A percentile compares a stretch with the other conserved stretches of the same genome.
Evolutionary conservation across 2,797 vertebrate genomes (phyloP).

Genomic region (Furcifer pardalis): DNA sequence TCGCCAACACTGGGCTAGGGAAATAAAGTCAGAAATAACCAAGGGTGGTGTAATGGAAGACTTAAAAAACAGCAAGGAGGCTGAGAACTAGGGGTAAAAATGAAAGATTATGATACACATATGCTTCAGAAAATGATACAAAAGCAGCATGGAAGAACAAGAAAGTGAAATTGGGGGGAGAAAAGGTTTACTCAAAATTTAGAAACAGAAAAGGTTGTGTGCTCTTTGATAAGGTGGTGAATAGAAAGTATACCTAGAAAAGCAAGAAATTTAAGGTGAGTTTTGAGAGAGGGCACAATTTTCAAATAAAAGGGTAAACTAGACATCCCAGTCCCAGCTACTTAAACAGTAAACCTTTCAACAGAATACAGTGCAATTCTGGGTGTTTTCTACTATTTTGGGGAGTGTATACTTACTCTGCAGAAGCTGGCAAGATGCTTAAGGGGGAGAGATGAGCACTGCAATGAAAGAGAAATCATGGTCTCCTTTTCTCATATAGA

Average conservation of each 20-base stretch:
- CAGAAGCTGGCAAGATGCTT: conserved; percentile 93
- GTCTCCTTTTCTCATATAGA: conserved; percentile 34
- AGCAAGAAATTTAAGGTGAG: not conserved
- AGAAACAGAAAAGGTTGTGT: not conserved
- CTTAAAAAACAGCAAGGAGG: not conserved
- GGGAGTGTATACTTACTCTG: conserved; percentile 85
- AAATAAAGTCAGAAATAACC: not conserved
- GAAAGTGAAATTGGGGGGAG: no score
- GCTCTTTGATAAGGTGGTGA: not conserved
- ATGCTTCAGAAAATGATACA: not conserved
- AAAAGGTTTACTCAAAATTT: not conserved
- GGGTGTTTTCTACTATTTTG: not conserved
- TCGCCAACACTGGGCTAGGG: no score
- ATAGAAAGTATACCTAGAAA: not conserved
- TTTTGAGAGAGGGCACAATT: not conserved
- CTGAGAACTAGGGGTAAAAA: conserved; percentile 4
- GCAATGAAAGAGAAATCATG: conserved; percentile 65
- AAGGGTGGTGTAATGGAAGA: not conserved
- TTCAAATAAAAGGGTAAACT: not conserved
- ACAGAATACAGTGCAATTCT: not conserved
- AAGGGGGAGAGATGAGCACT: conserved; percentile 88
- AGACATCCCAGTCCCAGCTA: not conserved
- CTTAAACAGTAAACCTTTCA: not conserved
- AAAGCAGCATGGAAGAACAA: not conserved
- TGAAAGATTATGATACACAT: not conserved